Percentiles rank a stretch among this genome's conserved stretches.
phyloP scores from a whole-genome alignment of 2,113 vertebrate genomes.

The Anguilla japonica region DNA sequence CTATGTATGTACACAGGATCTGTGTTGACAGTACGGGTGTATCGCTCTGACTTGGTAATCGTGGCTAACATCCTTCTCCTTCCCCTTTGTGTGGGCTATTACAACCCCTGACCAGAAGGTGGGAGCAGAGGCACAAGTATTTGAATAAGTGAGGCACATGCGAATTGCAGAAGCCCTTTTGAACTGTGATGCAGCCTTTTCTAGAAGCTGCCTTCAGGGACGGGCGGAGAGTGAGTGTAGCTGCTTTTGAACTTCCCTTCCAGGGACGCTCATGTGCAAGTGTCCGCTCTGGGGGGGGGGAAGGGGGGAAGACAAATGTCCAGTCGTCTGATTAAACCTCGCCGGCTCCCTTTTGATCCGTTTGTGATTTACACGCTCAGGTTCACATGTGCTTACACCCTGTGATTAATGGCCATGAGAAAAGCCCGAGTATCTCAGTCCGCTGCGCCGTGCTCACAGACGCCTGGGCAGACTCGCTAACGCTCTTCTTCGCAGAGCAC shows the following conservation, averaged over 20 bases:
- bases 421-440: background rate
- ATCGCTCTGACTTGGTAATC: background rate
- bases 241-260: slow-evolving; percentile 8
- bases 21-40: background rate
- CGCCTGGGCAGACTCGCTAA: background rate
- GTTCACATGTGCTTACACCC: background rate
- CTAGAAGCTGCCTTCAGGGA: background rate
- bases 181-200: slow-evolving; percentile 1
- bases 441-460: background rate
- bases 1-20: background rate
- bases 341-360: slow-evolving; percentile 6
- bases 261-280: background rate
- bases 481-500: background rate
- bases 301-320: background rate
- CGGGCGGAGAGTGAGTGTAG: background rate
- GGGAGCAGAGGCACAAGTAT: background rate
- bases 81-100: background rate
- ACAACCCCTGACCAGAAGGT: slow-evolving; percentile 16
- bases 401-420: slow-evolving; percentile 15
- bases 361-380: slow-evolving; percentile 7
- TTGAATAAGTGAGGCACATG: background rate
- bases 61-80: background rate
- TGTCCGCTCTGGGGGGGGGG: background rate
- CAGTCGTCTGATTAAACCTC: slow-evolving; percentile 18
- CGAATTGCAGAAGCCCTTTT: background rate